Conservation (phyloP, 2,113 vertebrate genomes). For the Gopherus flavomarginatus region DNA sequence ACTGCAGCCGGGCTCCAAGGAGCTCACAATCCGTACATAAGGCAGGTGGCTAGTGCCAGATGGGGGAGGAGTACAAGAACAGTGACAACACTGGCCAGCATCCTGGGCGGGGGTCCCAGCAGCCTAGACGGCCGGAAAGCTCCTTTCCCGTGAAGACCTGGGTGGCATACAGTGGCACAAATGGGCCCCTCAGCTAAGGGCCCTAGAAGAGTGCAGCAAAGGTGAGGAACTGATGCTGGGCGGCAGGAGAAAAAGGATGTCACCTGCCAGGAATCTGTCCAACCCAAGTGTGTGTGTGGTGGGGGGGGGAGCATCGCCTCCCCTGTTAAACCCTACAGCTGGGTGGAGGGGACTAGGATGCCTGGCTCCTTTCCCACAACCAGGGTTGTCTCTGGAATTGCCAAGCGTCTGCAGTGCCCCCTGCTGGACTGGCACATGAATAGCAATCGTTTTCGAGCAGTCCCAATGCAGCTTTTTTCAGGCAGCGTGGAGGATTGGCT, state of each 20-base stretch:
- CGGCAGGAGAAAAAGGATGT: background rate
- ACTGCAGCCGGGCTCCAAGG: background rate
- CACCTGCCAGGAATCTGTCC: background rate
- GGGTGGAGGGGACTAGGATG: background rate
- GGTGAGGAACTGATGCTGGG: background rate
- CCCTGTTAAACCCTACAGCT: background rate
- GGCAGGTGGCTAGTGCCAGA: background rate
- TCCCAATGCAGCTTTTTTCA: background rate
- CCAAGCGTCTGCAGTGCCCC: background rate
- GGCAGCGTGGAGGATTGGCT: background rate
- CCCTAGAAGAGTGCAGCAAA: background rate
- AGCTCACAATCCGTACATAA: background rate
- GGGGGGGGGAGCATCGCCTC: accelerated
- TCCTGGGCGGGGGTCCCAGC: background rate
- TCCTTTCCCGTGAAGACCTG: background rate
- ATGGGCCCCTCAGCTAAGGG: background rate
- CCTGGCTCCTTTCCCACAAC: no score
- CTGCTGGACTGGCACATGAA: background rate
- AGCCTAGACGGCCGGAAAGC: background rate
- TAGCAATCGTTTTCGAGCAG: background rate
- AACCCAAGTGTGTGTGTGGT: background rate
- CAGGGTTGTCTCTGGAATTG: background rate
- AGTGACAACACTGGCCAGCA: background rate
- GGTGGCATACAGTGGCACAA: background rate
- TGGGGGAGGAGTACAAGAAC: background rate